Base-by-base conservation (phyloP, 2,888 invertebrate genomes). In the Mylabris sibirica region DNA sequence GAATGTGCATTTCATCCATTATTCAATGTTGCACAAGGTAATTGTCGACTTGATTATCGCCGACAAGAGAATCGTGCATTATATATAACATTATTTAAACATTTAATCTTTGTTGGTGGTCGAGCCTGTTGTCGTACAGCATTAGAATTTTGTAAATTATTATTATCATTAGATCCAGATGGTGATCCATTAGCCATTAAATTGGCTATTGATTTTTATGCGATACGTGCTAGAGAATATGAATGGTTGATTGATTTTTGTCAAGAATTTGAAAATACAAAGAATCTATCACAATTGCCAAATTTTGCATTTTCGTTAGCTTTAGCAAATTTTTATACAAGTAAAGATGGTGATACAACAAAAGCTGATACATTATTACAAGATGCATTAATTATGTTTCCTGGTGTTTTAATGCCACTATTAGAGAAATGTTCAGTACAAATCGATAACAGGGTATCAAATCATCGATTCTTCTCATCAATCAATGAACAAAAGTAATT, bases 281-380 rank as follows among this genome's bases (percentile, higher is more conserved):
- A 91, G 76, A 94, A 94, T 85, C 84, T 95, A 59, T 89, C 90
- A 53, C 93, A 94, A 82, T 85, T 97, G 69, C 96, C 96, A n/a
- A 96, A 96, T 82, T 93, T 95, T 87, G 92, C 93, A 0, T 95
- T 91, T 83, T 94, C 95, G 1, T 86, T 92, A 69, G 92, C 96
- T 0, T 85, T 96, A 74, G 93, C 93, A 2, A 85, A 90, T 76
- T 92, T 90, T 82, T 88, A 90, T 76, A 77, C 88, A 30, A 85
- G 86, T 44, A 84, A 87, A 61, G 8, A 30, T 30, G 87, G 84
- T 71, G 85, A 85, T 65, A 78, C 77, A 5, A 72, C 68, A 2
- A 79, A 74, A 79, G 89, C 91, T n/a, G 90, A 92, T 79, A 85
- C 86, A 72, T 84, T 90, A 74, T 83, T 95, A n/a, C 92, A 94